phyloP scores from a whole-genome alignment of 2,888 invertebrate species.

The Nesidiocoris tenuis region DNA sequence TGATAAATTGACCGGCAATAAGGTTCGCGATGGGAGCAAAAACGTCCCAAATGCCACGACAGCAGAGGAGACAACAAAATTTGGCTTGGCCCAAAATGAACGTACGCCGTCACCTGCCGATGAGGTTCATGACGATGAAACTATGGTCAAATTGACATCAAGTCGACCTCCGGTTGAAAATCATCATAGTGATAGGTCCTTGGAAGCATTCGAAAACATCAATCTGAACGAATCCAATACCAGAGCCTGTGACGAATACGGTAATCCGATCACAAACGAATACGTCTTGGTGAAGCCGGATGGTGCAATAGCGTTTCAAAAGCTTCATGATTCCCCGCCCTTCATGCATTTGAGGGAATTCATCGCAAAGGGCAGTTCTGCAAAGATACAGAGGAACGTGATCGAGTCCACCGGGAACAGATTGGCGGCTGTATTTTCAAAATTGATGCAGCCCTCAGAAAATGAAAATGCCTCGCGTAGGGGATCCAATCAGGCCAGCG shows the following conservation, averaged over 20 bases:
- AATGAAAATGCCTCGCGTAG: not conserved
- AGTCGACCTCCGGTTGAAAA: not conserved
- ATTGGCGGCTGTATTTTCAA: not conserved
- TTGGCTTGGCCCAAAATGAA: not conserved
- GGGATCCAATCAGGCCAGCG: not conserved
- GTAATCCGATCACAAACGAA: not conserved
- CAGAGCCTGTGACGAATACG: not conserved
- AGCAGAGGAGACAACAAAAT: not conserved
- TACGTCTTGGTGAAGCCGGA: slow-evolving; percentile 18
- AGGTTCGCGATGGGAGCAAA: not conserved
- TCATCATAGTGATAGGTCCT: too few species aligned
- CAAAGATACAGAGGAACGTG: not conserved
- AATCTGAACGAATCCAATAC: not conserved
- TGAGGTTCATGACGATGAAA: not conserved
- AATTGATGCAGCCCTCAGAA: not conserved
- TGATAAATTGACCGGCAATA: not conserved
- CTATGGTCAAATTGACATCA: too few species aligned
- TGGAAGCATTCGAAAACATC: not conserved
- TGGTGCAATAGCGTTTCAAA: not conserved
- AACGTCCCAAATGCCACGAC: not conserved
- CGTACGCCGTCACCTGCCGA: not conserved
- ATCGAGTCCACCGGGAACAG: not conserved
- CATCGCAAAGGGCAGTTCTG: not conserved
- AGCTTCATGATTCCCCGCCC: not conserved
- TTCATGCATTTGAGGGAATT: not conserved